Conservation (phyloP, 2,113 vertebrate genomes). For the Onychostoma macrolepis region DNA sequence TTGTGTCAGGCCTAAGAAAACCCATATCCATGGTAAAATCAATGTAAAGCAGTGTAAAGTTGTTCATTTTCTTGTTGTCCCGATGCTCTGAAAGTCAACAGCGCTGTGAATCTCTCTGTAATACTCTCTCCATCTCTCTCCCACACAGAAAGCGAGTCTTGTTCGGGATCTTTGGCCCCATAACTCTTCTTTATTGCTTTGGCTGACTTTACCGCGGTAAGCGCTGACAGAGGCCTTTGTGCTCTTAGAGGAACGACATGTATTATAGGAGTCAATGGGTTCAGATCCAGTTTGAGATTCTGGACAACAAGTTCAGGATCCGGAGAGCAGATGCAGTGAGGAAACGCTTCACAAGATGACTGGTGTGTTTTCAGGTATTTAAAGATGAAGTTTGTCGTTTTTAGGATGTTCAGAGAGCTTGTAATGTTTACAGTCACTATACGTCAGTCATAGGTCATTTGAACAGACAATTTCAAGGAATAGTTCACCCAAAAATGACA, state of each 20-base stretch:
- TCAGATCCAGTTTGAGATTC: not conserved
- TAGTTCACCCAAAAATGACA: no score
- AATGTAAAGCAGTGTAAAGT: not conserved
- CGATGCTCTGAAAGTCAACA: not conserved
- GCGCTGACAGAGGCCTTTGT: conserved; percentile 1
- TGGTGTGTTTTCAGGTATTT: not conserved
- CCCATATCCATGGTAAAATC: not conserved
- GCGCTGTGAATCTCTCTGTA: not conserved
- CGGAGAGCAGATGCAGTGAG: not conserved
- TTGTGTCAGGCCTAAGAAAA: not conserved
- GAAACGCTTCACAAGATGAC: not conserved
- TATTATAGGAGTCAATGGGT: conserved; percentile 21
- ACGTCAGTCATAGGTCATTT: no score
- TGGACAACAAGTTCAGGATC: not conserved
- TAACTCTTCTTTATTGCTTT: conserved; percentile 29
- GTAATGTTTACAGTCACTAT: not conserved
- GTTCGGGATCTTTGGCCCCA: conserved; percentile 6
- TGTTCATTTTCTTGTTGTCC: not conserved
- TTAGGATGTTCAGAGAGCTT: not conserved
- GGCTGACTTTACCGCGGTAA: not conserved
- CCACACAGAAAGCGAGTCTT: not conserved
- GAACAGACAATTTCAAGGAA: no score
- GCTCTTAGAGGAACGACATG: not conserved
- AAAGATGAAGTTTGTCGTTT: not conserved
- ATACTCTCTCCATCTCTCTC: conserved; percentile 8